A percentile compares a stretch with the other conserved stretches of the same genome.
phyloP scores from a whole-genome alignment of 2,888 invertebrate species.

The Beris chalybata region DNA sequence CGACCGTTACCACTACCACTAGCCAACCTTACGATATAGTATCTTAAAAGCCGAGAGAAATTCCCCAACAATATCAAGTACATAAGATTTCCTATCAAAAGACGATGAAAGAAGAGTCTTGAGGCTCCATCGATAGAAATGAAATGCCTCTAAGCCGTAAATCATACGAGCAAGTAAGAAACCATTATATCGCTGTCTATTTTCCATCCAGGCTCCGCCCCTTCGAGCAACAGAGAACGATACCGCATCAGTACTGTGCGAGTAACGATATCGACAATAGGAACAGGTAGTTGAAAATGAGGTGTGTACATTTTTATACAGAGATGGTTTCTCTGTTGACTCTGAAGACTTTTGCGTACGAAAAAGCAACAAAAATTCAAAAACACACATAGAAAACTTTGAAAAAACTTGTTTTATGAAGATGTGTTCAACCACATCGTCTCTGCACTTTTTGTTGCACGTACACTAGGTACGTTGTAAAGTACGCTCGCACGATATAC shows the following conservation, averaged over 20 bases:
- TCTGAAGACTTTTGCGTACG: too few species aligned
- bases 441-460: conserved; percentile 8
- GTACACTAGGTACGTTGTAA: too few species aligned
- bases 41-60: too few species aligned
- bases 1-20: too few species aligned
- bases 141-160: conserved; percentile 40
- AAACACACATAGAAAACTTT: too few species aligned
- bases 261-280: conserved; percentile 14
- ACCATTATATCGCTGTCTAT: conserved; percentile 36
- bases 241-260: background rate
- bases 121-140: conserved; percentile 10
- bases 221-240: conserved; percentile 14
- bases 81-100: too few species aligned
- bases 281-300: conserved; percentile 41
- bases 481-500: background rate
- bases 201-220: conserved; percentile 36
- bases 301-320: background rate
- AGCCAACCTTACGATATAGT: too few species aligned
- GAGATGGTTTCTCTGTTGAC: too few species aligned
- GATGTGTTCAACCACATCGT: conserved; percentile 33
- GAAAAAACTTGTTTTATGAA: conserved; percentile 23
- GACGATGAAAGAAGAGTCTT: background rate
- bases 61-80: too few species aligned
- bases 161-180: conserved; percentile 42
- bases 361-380: too few species aligned